These are phyloP conservation scores for Calameuta pallipes DNA, from an alignment of 2,888 invertebrate genomes.

Conservation along the genomic window DNA sequence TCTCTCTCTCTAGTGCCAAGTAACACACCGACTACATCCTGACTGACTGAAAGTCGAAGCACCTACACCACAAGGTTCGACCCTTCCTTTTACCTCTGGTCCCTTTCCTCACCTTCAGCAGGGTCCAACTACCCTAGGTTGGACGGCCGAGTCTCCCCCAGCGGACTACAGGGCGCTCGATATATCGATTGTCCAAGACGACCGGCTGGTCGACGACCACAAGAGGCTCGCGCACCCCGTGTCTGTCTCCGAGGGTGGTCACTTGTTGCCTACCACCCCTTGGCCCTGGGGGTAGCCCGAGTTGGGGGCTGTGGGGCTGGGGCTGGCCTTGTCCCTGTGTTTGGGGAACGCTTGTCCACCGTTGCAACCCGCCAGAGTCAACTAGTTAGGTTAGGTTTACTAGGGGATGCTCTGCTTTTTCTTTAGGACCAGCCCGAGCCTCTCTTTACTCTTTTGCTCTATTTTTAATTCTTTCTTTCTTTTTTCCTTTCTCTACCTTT, in stretches of 20 bases:
- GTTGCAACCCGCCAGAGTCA: not conserved
- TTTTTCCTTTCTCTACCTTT: not conserved
- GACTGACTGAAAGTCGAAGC: slow-evolving; percentile 12
- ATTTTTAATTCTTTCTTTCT: not conserved
- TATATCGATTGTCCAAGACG: slow-evolving; percentile 49
- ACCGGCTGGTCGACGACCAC: slow-evolving; percentile 56
- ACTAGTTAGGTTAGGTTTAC: slow-evolving; percentile 4
- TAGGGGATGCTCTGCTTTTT: not conserved
- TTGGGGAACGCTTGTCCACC: slow-evolving; percentile 48
- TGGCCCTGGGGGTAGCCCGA: too few species aligned
- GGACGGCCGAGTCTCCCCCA: too few species aligned
- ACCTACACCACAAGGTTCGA: slow-evolving; percentile 17
- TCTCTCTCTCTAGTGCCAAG: slow-evolving; percentile 9
- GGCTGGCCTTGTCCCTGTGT: slow-evolving; percentile 48
- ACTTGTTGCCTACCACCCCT: slow-evolving; percentile 54
- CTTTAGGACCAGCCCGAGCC: not conserved
- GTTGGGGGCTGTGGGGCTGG: too few species aligned
- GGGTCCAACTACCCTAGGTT: too few species aligned
- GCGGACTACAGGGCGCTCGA: slow-evolving; percentile 9
- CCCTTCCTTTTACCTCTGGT: too few species aligned
- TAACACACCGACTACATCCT: too few species aligned
- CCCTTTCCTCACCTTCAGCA: too few species aligned
- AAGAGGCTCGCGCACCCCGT: slow-evolving; percentile 22
- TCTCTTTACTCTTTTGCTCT: not conserved
- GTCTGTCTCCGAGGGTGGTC: slow-evolving; percentile 26